A percentile compares a stretch with the other conserved stretches of the same genome.
Conservation (phyloP, 1,140 invertebrate species). For the Leptopilina clavipes region DNA sequence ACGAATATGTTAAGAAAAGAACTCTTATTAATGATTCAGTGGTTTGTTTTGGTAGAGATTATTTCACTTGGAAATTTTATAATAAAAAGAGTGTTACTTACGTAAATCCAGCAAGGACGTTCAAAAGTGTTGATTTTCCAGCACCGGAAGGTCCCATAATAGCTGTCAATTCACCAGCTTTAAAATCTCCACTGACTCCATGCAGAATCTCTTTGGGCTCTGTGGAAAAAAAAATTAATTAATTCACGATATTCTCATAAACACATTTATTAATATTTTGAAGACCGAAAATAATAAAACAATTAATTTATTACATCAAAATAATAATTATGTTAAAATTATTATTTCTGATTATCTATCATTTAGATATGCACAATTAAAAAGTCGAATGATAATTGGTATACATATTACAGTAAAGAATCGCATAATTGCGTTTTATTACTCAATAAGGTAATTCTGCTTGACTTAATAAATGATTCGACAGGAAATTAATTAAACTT, state of each 20-base stretch:
- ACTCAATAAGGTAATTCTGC: slow-evolving; percentile 4
- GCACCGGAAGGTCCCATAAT: slow-evolving; percentile 91
- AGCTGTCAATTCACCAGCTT: slow-evolving; percentile 83
- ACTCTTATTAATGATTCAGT: not conserved
- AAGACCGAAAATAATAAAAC: no score
- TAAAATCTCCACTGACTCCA: slow-evolving; percentile 80
- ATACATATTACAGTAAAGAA: not conserved
- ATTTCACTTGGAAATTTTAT: not conserved
- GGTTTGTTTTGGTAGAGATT: not conserved
- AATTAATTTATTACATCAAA: no score
- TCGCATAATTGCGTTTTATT: slow-evolving; percentile 13
- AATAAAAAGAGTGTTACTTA: slow-evolving; percentile 67
- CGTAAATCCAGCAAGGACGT: slow-evolving; percentile 85
- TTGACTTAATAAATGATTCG: not conserved
- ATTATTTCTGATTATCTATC: not conserved
- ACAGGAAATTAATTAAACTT: slow-evolving; percentile 13
- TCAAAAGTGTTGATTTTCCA: slow-evolving; percentile 87
- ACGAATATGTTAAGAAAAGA: not conserved
- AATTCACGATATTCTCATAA: not conserved
- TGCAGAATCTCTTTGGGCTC: slow-evolving; percentile 81
- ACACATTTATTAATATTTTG: not conserved
- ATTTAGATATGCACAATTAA: not conserved
- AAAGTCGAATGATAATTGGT: slow-evolving; percentile 7
- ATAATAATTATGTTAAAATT: no score
- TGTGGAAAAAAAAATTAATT: slow-evolving; percentile 69